These are phyloP conservation scores for Eupithecia vulgata DNA, from an alignment of 2,888 invertebrate species.

Conservation along the genomic window DNA sequence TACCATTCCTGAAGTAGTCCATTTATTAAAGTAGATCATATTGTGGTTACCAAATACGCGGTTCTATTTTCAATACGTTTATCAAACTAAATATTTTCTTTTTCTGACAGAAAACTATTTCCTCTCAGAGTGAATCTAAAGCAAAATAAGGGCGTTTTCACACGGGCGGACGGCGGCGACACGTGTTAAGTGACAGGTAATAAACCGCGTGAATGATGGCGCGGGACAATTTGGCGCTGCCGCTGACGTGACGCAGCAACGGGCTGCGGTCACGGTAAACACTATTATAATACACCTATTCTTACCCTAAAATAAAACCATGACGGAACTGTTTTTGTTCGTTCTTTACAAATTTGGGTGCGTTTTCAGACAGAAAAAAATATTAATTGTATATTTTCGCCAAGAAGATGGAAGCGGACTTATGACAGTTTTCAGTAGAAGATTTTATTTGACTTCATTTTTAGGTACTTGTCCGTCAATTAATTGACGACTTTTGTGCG, in stretches of 20 bases:
- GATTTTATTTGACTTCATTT: too few species aligned
- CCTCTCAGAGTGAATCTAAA: neutral
- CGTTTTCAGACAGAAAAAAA: neutral
- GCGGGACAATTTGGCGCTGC: slow-evolving; percentile 19
- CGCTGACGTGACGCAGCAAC: slow-evolving; percentile 6
- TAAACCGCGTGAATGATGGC: slow-evolving; percentile 26
- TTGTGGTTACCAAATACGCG: neutral
- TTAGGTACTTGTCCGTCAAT: too few species aligned
- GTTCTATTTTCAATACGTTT: neutral
- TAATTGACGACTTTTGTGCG: too few species aligned
- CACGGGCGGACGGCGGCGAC: slow-evolving; percentile 17
- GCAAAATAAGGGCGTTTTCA: slow-evolving; percentile 21
- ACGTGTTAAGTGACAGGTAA: slow-evolving; percentile 30
- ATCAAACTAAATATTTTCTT: neutral
- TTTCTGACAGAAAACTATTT: neutral
- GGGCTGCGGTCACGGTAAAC: slow-evolving; percentile 11
- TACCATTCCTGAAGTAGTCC: neutral
- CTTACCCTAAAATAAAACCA: neutral
- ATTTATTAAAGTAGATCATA: neutral
- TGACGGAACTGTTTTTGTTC: neutral
- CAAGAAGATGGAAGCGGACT: too few species aligned
- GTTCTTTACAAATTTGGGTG: neutral
- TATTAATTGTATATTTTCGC: neutral
- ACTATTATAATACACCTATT: neutral
- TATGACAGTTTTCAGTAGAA: too few species aligned